phyloP scores from a whole-genome alignment of 2,888 invertebrate species.

The Idaea aversata region DNA sequence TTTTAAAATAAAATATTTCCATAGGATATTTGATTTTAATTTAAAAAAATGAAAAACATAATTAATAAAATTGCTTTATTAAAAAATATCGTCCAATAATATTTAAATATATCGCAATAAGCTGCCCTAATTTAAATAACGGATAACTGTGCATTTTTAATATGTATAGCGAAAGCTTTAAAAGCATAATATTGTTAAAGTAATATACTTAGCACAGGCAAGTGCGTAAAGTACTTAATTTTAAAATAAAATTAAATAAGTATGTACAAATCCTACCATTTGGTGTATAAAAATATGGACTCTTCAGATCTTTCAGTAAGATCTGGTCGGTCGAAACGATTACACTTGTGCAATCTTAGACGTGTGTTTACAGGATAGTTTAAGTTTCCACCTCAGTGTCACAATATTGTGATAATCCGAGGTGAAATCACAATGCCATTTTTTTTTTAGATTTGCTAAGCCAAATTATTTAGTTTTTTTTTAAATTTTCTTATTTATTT shows the following conservation, averaged over 20 bases:
- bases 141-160: slow-evolving; percentile 47
- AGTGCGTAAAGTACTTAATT: slow-evolving; percentile 40
- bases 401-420: slow-evolving; percentile 47
- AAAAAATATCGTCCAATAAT: slow-evolving; percentile 61
- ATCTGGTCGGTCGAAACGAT: slow-evolving; percentile 80
- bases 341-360: slow-evolving; percentile 69
- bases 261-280: slow-evolving; percentile 69
- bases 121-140: slow-evolving; percentile 63
- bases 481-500: slow-evolving; percentile 36
- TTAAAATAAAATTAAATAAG: slow-evolving; percentile 56
- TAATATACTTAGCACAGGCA: slow-evolving; percentile 59
- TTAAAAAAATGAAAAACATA: slow-evolving; percentile 39
- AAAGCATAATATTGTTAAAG: slow-evolving; percentile 65
- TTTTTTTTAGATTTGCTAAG: slow-evolving; percentile 36
- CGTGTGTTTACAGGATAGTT: slow-evolving; percentile 78
- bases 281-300: slow-evolving; percentile 74
- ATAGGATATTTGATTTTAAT: slow-evolving; percentile 15
- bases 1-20: slow-evolving; percentile 11
- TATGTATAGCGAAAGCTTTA: slow-evolving; percentile 66
- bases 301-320: slow-evolving; percentile 71
- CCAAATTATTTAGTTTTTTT: slow-evolving; percentile 39
- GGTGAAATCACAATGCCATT: slow-evolving; percentile 74
- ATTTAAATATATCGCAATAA: slow-evolving; percentile 54
- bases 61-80: slow-evolving; percentile 62
- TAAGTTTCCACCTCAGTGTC: slow-evolving; percentile 51